A percentile compares a stretch with the other conserved stretches of the same genome.
Evolutionary conservation across 2,797 vertebrate species (phyloP).

Genomic region (Chromis chromis): DNA sequence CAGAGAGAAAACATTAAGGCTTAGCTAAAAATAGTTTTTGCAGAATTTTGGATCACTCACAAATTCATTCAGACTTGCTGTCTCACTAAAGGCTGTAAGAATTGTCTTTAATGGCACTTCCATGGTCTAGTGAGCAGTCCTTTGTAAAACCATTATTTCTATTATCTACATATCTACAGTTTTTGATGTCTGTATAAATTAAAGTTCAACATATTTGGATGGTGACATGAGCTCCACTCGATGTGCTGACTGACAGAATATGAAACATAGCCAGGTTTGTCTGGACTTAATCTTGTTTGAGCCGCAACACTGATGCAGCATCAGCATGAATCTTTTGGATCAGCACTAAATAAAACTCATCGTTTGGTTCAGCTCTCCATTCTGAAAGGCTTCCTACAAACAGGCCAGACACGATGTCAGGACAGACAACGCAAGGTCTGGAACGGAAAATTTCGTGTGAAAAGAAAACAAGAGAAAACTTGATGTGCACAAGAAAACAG

Average conservation of each 20-base stretch:
- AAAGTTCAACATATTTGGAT: constrained; percentile 63
- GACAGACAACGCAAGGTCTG: constrained; percentile 52
- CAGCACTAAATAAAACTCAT: constrained; percentile 37
- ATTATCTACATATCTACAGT: constrained; percentile 81
- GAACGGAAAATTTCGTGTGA: constrained; percentile 56
- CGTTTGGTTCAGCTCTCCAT: constrained; percentile 57
- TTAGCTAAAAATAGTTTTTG: constrained; percentile 71
- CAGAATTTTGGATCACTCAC: constrained; percentile 62
- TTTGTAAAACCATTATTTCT: constrained; percentile 67
- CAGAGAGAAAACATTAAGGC: constrained; percentile 74
- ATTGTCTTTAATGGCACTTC: constrained; percentile 80
- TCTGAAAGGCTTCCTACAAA: constrained; percentile 54
- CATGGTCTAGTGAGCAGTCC: constrained; percentile 75
- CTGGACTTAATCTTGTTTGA: constrained; percentile 12
- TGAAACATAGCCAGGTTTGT: constrained; percentile 15
- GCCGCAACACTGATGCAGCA: constrained; percentile 23
- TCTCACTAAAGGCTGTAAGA: constrained; percentile 78
- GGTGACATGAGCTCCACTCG: constrained; percentile 43
- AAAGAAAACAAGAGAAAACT: constrained; percentile 45
- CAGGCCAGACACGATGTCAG: constrained; percentile 39
- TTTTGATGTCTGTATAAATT: constrained; percentile 71
- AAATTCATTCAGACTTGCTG: constrained; percentile 71
- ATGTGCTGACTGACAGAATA: constrained; percentile 17
- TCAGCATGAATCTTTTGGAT: constrained; percentile 34
- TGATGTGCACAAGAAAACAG: constrained; percentile 68